A percentile compares a stretch with the other conserved stretches of the same genome.
phyloP scores from a whole-genome alignment of 2,888 invertebrate species.

The Pharmacophagus antenor region DNA sequence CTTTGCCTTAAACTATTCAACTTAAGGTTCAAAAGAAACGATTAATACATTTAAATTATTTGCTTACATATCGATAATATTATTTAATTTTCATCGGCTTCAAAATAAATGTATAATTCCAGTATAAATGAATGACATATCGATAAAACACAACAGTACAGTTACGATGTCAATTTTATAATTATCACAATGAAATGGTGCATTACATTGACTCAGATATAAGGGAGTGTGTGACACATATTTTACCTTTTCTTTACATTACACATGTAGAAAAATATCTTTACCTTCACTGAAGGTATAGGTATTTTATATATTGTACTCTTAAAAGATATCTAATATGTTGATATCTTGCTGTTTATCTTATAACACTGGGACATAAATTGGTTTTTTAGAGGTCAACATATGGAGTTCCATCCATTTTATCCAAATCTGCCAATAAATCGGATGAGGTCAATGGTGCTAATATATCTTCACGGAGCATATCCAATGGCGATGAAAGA shows the following conservation, averaged over 20 bases:
- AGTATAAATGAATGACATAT: neutral
- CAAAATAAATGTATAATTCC: neutral
- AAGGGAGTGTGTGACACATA: slow-evolving; percentile 65
- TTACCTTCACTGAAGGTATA: slow-evolving; percentile 77
- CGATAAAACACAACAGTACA: slow-evolving; percentile 19
- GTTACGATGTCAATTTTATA: slow-evolving; percentile 36
- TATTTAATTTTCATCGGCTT: neutral
- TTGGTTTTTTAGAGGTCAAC: slow-evolving; percentile 71
- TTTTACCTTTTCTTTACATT: slow-evolving; percentile 43
- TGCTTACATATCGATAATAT: neutral
- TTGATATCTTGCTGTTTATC: slow-evolving; percentile 61
- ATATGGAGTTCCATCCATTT: slow-evolving; percentile 67
- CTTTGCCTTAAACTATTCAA: neutral
- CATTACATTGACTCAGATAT: slow-evolving; percentile 67
- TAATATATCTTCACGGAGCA: slow-evolving; percentile 67
- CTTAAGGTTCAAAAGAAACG: neutral
- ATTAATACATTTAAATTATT: neutral
- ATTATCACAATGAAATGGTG: slow-evolving; percentile 59
- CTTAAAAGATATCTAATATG: slow-evolving; percentile 61
- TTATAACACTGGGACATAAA: slow-evolving; percentile 52
- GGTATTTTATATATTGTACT: slow-evolving; percentile 69
- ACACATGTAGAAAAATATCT: slow-evolving; percentile 48
- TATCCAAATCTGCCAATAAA: slow-evolving; percentile 71
- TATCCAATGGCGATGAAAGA: slow-evolving; percentile 66
- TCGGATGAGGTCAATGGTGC: slow-evolving; percentile 63